Percentiles rank a stretch among this genome's conserved stretches.
phyloP scores from a whole-genome alignment of 2,113 vertebrate species.

The Mugil cephalus region DNA sequence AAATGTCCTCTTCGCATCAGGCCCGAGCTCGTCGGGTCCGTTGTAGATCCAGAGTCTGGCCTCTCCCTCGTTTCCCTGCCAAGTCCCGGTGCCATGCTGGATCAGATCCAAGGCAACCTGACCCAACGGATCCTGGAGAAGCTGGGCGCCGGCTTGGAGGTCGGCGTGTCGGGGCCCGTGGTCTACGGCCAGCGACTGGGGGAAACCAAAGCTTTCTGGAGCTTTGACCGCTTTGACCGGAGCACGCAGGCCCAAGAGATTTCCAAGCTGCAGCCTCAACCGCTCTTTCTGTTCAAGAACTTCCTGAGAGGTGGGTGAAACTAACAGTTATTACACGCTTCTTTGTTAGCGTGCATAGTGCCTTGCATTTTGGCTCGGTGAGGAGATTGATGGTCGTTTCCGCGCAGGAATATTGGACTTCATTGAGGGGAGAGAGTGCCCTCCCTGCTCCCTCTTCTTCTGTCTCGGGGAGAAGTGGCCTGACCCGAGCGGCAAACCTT shows the following conservation, averaged over 20 bases:
- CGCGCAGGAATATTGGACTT: conserved; percentile 84
- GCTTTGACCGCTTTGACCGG: conserved; percentile 74
- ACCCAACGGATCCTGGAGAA: conserved; percentile 82
- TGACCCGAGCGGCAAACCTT: conserved; percentile 77
- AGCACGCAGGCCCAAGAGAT: conserved; percentile 73
- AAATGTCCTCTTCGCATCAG: conserved; percentile 47
- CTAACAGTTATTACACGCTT: neutral
- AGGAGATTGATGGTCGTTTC: neutral
- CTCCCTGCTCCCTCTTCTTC: conserved; percentile 86
- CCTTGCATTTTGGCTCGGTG: neutral
- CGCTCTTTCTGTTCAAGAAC: conserved; percentile 76
- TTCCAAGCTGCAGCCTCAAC: conserved; percentile 62
- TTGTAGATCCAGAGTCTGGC: conserved; percentile 18
- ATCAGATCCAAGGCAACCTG: conserved; percentile 69
- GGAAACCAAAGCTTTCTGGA: conserved; percentile 80
- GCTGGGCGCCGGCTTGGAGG: conserved; percentile 81
- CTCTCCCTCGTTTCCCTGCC: conserved; percentile 82
- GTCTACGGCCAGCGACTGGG: conserved; percentile 72
- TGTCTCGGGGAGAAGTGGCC: conserved; percentile 92
- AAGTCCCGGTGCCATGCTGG: conserved; percentile 68
- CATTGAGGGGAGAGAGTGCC: conserved; percentile 60
- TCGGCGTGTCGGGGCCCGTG: conserved; percentile 63
- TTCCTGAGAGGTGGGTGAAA: conserved; percentile 83
- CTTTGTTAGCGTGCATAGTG: neutral
- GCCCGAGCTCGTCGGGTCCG: conserved; percentile 34